Conservation (phyloP, 2,888 invertebrate genomes). For the Conchocele bisecta region DNA sequence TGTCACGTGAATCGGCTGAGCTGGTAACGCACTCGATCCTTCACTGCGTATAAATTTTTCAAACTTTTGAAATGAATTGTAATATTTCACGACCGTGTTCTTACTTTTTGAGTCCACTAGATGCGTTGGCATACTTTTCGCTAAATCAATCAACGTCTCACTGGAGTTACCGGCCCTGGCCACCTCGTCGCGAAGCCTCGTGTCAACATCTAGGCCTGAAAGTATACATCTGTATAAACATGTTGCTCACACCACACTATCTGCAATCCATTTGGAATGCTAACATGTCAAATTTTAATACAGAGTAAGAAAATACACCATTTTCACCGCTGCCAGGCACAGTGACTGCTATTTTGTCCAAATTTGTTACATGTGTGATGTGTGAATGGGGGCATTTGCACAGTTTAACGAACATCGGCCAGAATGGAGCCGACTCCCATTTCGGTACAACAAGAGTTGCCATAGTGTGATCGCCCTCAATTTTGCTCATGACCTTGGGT, state of each 20-base stretch:
- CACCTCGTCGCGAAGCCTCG: too few relatives aligned
- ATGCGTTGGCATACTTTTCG: too few relatives aligned
- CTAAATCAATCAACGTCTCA: too few relatives aligned
- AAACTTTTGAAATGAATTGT: too few relatives aligned
- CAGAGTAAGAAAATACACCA: neutral
- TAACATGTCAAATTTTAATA: neutral
- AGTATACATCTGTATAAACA: too few relatives aligned
- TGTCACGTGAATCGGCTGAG: conserved; percentile 26
- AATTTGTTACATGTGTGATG: neutral
- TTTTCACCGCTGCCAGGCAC: neutral
- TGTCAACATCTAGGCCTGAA: too few relatives aligned
- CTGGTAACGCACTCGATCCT: conserved; percentile 29
- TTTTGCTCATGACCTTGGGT: neutral
- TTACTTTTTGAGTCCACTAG: too few relatives aligned
- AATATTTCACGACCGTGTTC: too few relatives aligned
- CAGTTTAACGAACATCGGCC: neutral
- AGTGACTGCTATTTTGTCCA: too few relatives aligned
- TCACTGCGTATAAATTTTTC: too few relatives aligned
- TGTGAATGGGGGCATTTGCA: neutral
- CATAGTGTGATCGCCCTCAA: neutral
- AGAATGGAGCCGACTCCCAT: conserved; percentile 15
- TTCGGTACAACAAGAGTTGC: neutral
- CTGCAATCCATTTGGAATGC: neutral
- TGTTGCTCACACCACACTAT: neutral
- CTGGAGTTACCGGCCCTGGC: too few relatives aligned